phyloP scores from a whole-genome alignment of 2,888 invertebrate species.

The Caenorhabditis uteleia region DNA sequence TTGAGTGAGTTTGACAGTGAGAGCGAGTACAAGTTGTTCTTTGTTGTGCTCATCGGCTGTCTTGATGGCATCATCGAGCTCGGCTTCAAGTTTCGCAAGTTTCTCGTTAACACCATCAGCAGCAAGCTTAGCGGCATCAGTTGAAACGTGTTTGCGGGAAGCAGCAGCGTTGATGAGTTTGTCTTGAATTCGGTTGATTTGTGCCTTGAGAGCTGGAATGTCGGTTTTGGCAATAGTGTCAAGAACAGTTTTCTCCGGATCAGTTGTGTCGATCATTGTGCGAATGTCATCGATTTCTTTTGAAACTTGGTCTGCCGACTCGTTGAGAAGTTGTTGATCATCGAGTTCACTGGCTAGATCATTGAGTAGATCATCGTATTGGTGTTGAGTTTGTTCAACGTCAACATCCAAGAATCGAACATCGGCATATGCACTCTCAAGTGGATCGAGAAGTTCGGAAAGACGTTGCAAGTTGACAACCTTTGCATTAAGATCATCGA shows the following conservation, averaged over 20 bases:
- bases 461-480: constrained; percentile 39
- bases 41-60: constrained; percentile 41
- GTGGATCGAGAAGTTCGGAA: constrained; percentile 49
- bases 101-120: constrained; percentile 22
- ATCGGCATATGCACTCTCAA: constrained; percentile 56
- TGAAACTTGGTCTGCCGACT: constrained; percentile 45
- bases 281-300: constrained; percentile 39
- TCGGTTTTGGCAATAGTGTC: constrained; percentile 24
- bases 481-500: constrained; percentile 20
- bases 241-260: constrained; percentile 25
- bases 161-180: constrained; percentile 28
- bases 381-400: constrained; percentile 52
- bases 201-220: constrained; percentile 42
- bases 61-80: constrained; percentile 38
- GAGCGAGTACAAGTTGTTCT: constrained; percentile 31
- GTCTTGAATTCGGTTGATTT: constrained; percentile 38
- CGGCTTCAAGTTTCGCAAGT: constrained; percentile 35
- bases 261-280: constrained; percentile 20
- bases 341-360: constrained; percentile 41
- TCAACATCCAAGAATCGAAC: constrained; percentile 62
- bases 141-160: constrained; percentile 36
- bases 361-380: constrained; percentile 49
- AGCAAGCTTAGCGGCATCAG: constrained; percentile 22
- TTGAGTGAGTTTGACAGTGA: constrained; percentile 29
- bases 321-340: constrained; percentile 45